Conservation (phyloP, 1,140 invertebrate genomes). For the Panonychus citri region DNA sequence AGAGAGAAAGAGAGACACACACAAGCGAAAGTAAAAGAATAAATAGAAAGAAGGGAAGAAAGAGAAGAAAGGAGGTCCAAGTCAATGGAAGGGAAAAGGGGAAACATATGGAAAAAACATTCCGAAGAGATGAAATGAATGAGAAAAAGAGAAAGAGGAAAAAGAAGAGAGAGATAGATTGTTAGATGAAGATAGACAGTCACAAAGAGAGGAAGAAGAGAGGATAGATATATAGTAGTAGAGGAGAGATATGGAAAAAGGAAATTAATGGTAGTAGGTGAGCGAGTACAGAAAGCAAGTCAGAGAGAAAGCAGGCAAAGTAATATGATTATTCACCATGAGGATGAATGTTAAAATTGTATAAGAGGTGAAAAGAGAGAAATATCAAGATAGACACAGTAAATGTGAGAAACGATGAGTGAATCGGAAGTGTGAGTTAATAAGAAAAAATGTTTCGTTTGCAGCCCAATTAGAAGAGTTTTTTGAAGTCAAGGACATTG, state of each 20-base stretch:
- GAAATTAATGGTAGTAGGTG: not conserved
- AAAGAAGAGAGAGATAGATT: not conserved
- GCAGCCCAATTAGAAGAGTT: too few species aligned
- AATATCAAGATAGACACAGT: too few species aligned
- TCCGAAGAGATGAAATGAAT: not conserved
- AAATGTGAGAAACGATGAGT: too few species aligned
- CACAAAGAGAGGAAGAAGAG: not conserved
- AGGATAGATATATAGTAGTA: not conserved
- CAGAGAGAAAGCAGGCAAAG: too few species aligned
- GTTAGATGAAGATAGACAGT: too few species aligned
- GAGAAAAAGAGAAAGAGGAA: not conserved
- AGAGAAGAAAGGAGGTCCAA: not conserved
- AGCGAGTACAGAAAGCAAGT: too few species aligned
- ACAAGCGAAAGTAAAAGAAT: not conserved
- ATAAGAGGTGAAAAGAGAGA: too few species aligned
- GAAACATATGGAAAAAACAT: not conserved
- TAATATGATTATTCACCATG: too few species aligned
- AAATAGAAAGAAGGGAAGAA: not conserved
- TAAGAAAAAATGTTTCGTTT: too few species aligned
- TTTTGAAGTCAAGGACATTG: too few species aligned
- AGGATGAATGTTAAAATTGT: too few species aligned
- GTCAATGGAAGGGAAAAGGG: not conserved
- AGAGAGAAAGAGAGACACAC: not conserved
- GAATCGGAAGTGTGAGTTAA: too few species aligned
- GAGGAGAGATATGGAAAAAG: not conserved